A percentile compares a stretch with the other conserved stretches of the same genome.
phyloP scores from a whole-genome alignment of 2,888 invertebrate species.

The Seira musarum region DNA sequence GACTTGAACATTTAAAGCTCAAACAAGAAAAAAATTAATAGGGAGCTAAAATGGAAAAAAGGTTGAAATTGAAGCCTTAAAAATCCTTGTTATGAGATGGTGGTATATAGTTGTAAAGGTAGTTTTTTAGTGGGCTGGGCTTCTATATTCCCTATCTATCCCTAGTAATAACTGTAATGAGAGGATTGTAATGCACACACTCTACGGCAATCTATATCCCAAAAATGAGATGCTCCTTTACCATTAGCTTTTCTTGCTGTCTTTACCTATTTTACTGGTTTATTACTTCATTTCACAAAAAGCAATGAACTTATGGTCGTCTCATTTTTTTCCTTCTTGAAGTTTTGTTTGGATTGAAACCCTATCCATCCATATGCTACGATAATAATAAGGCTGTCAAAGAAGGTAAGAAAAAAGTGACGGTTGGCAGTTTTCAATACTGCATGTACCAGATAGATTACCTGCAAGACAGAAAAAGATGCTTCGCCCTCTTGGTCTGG shows the following conservation, averaged over 20 bases:
- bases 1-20: neutral
- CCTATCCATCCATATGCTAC: slow-evolving; percentile 12
- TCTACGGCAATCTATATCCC: neutral
- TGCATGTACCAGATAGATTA: neutral
- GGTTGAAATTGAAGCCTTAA: slow-evolving; percentile 2
- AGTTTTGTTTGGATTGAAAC: neutral
- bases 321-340: neutral
- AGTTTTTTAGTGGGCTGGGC: neutral
- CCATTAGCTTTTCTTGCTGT: neutral
- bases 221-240: neutral
- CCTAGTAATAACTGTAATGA: neutral
- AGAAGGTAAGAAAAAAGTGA: slow-evolving; percentile 36
- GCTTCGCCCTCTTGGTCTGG: neutral
- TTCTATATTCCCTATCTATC: no score
- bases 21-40: slow-evolving; percentile 31
- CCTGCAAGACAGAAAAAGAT: neutral
- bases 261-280: neutral
- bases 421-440: slow-evolving; percentile 35
- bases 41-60: slow-evolving; percentile 29
- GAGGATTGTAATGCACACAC: no score
- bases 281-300: neutral
- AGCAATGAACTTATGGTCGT: neutral
- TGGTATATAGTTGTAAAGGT: neutral
- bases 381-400: slow-evolving; percentile 45
- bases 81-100: slow-evolving; percentile 6